Conservation (phyloP, 1,140 invertebrate species). For the Popillia japonica region DNA sequence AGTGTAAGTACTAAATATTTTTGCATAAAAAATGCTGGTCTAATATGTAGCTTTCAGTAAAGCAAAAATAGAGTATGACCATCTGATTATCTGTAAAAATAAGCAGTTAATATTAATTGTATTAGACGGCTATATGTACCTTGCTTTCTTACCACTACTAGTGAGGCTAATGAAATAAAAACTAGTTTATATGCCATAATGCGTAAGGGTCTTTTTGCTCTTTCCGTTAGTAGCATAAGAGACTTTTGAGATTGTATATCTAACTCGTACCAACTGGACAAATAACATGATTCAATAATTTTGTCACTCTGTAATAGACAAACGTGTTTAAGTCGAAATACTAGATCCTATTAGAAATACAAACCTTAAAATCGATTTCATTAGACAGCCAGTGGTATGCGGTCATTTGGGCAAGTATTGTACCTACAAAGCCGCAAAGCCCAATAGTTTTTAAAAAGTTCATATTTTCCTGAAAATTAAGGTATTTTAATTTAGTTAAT, state of each 20-base stretch:
- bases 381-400: slow-evolving; percentile 3
- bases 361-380: slow-evolving; percentile 9
- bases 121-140: not conserved
- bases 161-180: not conserved
- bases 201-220: not conserved
- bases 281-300: slow-evolving; percentile 27
- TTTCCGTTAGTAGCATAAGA: not conserved
- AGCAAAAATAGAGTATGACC: not conserved
- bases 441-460: not conserved
- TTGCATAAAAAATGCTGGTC: too few species aligned
- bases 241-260: not conserved
- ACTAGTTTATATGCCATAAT: not conserved
- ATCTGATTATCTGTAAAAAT: not conserved
- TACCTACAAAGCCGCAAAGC: not conserved
- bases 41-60: not conserved
- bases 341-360: not conserved
- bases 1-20: too few species aligned
- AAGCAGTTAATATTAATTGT: too few species aligned
- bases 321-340: not conserved
- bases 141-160: not conserved
- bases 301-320: not conserved
- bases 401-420: not conserved
- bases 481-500: not conserved
- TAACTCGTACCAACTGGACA: not conserved
- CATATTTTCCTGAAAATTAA: too few species aligned